These are phyloP conservation scores for Caenorhabditis sp. DNA, from an alignment of 2,888 invertebrate genomes.

Conservation along the genomic window DNA sequence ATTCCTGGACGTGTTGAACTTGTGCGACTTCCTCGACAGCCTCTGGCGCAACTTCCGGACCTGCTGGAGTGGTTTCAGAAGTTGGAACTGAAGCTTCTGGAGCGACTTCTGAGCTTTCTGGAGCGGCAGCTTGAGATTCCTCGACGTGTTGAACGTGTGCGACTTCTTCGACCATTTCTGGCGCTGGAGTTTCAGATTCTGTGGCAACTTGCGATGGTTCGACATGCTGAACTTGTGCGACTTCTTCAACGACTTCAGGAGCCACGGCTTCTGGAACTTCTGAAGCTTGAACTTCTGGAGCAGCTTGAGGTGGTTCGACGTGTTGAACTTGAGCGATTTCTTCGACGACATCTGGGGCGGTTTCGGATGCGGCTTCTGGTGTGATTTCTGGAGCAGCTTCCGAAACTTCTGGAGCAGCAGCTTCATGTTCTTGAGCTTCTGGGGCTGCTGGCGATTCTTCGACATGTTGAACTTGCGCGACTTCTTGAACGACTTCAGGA, in stretches of 20 bases:
- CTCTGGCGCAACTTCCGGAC: background rate
- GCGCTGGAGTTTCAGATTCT: slow-evolving; percentile 14
- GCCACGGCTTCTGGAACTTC: slow-evolving; percentile 8
- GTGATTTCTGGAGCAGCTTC: background rate
- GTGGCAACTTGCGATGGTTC: slow-evolving; percentile 6
- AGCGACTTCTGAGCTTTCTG: background rate
- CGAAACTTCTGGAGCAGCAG: background rate
- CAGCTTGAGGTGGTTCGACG: background rate
- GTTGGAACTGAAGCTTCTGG: slow-evolving; percentile 1
- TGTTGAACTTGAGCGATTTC: background rate
- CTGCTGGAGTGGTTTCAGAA: background rate
- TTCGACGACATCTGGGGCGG: background rate
- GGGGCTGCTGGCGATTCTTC: slow-evolving; percentile 1
- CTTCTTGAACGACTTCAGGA: background rate
- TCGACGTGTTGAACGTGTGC: background rate
- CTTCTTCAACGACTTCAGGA: slow-evolving; percentile 14
- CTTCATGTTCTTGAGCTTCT: background rate
- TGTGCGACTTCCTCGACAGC: background rate
- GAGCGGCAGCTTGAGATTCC: background rate
- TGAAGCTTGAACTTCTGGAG: background rate
- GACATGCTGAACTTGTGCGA: slow-evolving; percentile 23
- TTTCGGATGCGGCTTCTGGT: background rate
- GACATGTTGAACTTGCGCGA: background rate
- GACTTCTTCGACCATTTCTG: background rate
- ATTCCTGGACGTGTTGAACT: background rate